Evolutionary conservation across 2,888 invertebrate genomes (phyloP).

Genomic region (Troides oblongomaculatus): DNA sequence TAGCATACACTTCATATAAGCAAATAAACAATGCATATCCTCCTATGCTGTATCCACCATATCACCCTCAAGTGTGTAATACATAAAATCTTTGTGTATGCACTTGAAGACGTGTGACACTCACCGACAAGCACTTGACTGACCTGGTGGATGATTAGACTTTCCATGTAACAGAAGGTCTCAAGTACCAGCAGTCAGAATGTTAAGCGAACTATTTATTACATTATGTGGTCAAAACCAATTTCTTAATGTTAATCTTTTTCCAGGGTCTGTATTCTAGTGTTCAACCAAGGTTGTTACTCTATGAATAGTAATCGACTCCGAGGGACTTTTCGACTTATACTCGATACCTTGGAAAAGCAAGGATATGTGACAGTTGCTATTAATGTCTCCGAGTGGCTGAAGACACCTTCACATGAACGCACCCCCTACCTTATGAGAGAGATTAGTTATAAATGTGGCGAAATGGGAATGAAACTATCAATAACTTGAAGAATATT

Average conservation of each 20-base stretch:
- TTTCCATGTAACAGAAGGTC: too few relatives aligned
- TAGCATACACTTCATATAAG: too few relatives aligned
- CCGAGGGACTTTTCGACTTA: conserved; percentile 72
- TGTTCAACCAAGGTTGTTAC: conserved; percentile 76
- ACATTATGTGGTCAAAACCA: too few relatives aligned
- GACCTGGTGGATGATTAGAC: too few relatives aligned
- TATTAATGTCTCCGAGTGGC: conserved; percentile 78
- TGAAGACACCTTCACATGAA: conserved; percentile 76
- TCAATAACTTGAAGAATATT: conserved; percentile 47
- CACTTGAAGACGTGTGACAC: too few relatives aligned
- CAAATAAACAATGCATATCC: too few relatives aligned
- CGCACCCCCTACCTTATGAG: conserved; percentile 83
- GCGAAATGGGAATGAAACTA: conserved; percentile 66
- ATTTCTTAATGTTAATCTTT: not conserved
- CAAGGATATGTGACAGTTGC: conserved; percentile 78
- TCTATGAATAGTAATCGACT: conserved; percentile 80
- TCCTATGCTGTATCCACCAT: too few relatives aligned
- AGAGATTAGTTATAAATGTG: conserved; percentile 71
- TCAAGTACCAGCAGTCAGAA: too few relatives aligned
- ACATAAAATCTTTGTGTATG: too few relatives aligned
- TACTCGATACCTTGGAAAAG: conserved; percentile 78
- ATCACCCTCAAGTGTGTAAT: too few relatives aligned
- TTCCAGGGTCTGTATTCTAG: conserved; percentile 80
- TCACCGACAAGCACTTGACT: too few relatives aligned
- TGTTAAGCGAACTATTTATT: too few relatives aligned